Evolutionary conservation across 2,888 invertebrate species (phyloP).

Genomic region (Pocota personata): DNA sequence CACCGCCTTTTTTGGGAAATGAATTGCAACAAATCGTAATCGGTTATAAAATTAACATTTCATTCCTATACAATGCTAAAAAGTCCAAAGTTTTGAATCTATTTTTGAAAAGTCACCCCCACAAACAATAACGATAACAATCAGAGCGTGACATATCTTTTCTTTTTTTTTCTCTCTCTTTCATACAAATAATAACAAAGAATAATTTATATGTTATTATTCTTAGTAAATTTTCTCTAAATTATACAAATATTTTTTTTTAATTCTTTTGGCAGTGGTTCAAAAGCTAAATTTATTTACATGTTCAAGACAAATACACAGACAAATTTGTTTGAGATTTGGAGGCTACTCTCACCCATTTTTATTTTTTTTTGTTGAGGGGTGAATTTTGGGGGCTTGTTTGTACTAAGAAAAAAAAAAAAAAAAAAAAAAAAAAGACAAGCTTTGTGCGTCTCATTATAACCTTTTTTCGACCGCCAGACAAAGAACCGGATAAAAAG

Average conservation of each 20-base stretch:
- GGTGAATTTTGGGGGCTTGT: slow-evolving; percentile 4
- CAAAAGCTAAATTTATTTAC: slow-evolving; percentile 46
- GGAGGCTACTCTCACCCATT: not conserved
- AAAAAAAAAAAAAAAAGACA: not conserved
- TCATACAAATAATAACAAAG: not conserved
- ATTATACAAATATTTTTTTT: slow-evolving; percentile 35
- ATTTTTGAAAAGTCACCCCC: slow-evolving; percentile 33
- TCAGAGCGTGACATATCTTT: not conserved
- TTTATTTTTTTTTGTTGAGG: not conserved
- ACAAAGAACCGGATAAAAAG: slow-evolving; percentile 7
- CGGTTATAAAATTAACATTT: slow-evolving; percentile 14
- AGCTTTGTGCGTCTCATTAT: slow-evolving; percentile 30
- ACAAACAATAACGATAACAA: slow-evolving; percentile 3
- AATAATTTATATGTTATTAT: not conserved
- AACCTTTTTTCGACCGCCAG: slow-evolving; percentile 50
- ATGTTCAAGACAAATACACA: not conserved
- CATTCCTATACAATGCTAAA: not conserved
- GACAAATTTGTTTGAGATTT: not conserved
- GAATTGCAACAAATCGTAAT: slow-evolving; percentile 30
- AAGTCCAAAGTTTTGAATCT: slow-evolving; percentile 18
- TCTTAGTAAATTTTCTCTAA: slow-evolving; percentile 1
- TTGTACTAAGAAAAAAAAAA: not conserved
- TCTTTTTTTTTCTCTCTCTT: not conserved
- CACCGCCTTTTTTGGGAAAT: slow-evolving; percentile 4
- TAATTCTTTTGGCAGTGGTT: slow-evolving; percentile 37